Evolutionary conservation across 2,797 vertebrate species (phyloP).

Genomic region (Salmo trutta): DNA sequence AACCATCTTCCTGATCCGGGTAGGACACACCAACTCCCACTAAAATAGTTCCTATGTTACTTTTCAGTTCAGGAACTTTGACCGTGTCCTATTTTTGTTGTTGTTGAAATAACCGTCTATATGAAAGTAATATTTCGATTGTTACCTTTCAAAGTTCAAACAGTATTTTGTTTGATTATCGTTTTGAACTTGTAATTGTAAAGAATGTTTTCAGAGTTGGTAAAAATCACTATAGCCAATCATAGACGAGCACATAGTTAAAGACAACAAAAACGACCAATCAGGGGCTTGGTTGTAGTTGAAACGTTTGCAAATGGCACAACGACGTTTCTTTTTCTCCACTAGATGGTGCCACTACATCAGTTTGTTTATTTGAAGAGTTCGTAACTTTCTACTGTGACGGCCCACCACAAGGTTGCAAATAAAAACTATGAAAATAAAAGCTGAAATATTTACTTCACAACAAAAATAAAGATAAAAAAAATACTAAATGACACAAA

Average conservation of each 20-base stretch:
- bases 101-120: accelerated
- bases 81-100: neutral
- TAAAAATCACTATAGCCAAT: conserved; percentile 47
- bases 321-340: neutral
- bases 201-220: conserved; percentile 37
- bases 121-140: accelerated
- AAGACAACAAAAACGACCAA: neutral
- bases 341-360: neutral
- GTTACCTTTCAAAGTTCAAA: accelerated
- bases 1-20: conserved; percentile 52
- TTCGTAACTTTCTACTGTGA: neutral
- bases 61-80: neutral
- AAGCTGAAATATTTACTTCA: too few relatives aligned
- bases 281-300: neutral
- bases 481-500: too few relatives aligned
- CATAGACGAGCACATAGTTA: conserved; percentile 69
- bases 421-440: too few relatives aligned
- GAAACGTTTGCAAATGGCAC: neutral
- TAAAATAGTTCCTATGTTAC: conserved; percentile 1
- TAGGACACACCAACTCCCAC: conserved; percentile 8
- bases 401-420: neutral
- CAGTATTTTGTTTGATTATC: accelerated
- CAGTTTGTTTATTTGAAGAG: neutral
- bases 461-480: too few relatives aligned
- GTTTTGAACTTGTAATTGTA: conserved; percentile 29